Conservation (phyloP, 2,797 vertebrate genomes). For the Cygnus olor region DNA sequence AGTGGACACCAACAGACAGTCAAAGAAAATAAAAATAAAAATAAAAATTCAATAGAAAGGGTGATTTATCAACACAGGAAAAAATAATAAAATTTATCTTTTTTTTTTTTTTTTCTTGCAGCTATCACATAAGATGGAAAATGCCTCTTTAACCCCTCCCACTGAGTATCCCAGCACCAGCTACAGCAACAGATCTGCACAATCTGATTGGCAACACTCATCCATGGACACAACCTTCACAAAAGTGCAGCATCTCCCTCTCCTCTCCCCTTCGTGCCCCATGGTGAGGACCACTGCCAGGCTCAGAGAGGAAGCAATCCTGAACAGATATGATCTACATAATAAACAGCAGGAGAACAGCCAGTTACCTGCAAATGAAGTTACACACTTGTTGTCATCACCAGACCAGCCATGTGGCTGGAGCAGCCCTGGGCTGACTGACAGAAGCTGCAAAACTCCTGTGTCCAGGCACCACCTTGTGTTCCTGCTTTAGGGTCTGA, state of each 20-base stretch:
- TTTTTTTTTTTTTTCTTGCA: neutral
- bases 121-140: neutral
- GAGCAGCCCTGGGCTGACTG: neutral
- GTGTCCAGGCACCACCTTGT: neutral
- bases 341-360: neutral
- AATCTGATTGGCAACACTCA: neutral
- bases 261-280: neutral
- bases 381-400: neutral
- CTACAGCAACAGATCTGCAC: neutral
- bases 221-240: neutral
- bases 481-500: neutral
- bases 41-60: neutral
- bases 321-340: neutral
- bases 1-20: neutral
- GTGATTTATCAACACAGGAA: neutral
- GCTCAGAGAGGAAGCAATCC: neutral
- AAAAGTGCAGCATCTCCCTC: neutral
- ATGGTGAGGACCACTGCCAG: neutral
- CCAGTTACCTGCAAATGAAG: neutral
- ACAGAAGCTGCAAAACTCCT: neutral
- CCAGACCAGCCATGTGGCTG: neutral
- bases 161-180: neutral
- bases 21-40: slow-evolving; percentile 30
- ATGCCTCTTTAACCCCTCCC: neutral
- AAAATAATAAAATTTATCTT: neutral